These are phyloP conservation scores for Trissolcus brochymenae DNA, from an alignment of 2,888 invertebrate genomes.

Conservation along the genomic window DNA sequence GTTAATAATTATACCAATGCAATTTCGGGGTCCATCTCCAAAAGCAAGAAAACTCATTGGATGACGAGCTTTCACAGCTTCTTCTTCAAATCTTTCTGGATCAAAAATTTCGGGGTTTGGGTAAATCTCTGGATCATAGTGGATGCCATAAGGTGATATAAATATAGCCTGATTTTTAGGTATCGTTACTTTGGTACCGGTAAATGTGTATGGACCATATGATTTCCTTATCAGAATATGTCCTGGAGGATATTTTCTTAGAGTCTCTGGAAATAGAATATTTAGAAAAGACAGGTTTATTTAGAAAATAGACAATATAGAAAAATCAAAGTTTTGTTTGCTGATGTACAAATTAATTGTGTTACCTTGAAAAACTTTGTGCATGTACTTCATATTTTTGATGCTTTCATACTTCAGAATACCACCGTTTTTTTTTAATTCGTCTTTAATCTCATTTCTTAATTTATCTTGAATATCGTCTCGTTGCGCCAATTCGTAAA, in stretches of 20 bases:
- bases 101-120: conserved; percentile 64
- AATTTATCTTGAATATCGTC: conserved; percentile 72
- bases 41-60: conserved; percentile 65
- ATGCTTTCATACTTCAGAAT: conserved; percentile 73
- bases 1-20: conserved; percentile 64
- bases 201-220: conserved; percentile 61
- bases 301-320: background rate
- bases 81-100: conserved; percentile 64
- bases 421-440: conserved; percentile 66
- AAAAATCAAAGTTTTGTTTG: conserved; percentile 1
- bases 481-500: conserved; percentile 74
- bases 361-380: conserved; percentile 72
- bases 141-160: conserved; percentile 63
- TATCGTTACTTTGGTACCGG: conserved; percentile 61
- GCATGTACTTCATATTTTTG: conserved; percentile 75
- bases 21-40: conserved; percentile 70
- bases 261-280: conserved; percentile 69
- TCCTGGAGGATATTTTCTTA: conserved; percentile 76
- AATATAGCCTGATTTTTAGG: conserved; percentile 50
- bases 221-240: conserved; percentile 68
- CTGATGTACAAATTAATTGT: background rate
- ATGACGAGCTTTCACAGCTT: conserved; percentile 55
- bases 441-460: conserved; percentile 72
- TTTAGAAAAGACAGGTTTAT: background rate
- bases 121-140: conserved; percentile 64